Conservation (phyloP, 2,888 invertebrate genomes). For the Eristalinus sepulchralis region DNA sequence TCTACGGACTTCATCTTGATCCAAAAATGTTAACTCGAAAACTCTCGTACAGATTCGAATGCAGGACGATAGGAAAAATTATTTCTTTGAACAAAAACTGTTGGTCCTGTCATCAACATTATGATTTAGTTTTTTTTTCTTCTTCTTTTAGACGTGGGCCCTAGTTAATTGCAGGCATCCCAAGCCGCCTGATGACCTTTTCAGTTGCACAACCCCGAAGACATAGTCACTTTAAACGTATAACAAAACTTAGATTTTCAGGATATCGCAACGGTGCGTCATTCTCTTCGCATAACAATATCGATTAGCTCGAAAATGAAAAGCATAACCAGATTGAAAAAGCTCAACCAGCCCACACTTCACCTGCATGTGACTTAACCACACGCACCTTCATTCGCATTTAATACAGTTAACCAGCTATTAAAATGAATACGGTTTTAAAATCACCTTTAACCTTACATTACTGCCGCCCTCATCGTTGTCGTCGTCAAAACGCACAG, state of each 20-base stretch:
- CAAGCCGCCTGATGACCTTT: too few relatives aligned
- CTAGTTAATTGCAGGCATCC: too few relatives aligned
- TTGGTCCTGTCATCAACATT: too few relatives aligned
- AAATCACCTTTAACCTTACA: slow-evolving; percentile 57
- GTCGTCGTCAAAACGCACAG: slow-evolving; percentile 2
- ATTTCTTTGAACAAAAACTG: too few relatives aligned
- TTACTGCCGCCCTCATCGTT: not conserved
- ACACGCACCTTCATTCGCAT: slow-evolving; percentile 35
- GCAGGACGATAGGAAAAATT: too few relatives aligned
- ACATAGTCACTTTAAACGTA: too few relatives aligned
- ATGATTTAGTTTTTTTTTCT: too few relatives aligned
- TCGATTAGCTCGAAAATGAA: not conserved
- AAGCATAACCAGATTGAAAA: not conserved
- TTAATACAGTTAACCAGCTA: slow-evolving; percentile 59
- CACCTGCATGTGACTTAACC: slow-evolving; percentile 16
- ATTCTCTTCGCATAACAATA: not conserved
- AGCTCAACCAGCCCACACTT: not conserved
- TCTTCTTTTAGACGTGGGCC: too few relatives aligned
- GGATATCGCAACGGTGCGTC: not conserved
- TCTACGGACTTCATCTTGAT: too few relatives aligned
- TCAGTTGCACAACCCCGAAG: too few relatives aligned
- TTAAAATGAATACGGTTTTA: slow-evolving; percentile 63
- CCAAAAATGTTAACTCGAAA: too few relatives aligned
- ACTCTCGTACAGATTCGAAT: too few relatives aligned
- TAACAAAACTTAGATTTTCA: not conserved